Base-by-base conservation (phyloP, 2,888 invertebrate species). In the Caenorhabditis virilis region DNA sequence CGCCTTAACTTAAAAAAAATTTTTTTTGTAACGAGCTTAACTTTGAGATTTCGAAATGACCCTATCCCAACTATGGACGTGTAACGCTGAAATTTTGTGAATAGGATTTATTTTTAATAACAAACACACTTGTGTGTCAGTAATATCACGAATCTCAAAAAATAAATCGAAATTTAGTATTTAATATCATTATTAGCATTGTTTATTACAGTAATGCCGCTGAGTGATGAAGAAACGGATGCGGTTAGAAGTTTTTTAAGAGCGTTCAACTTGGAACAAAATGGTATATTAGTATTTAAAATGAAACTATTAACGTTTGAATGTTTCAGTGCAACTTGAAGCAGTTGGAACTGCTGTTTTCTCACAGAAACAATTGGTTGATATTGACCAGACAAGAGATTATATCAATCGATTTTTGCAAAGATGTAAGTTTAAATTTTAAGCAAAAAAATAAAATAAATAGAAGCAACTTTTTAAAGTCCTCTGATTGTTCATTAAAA, bases 371-470 rank as follows among this genome's bases (percentile, higher is more conserved):
- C 57, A 57, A 20, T 30, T 57, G 39, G 42, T 25, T 3, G 62
- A 62, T 53, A 1, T 48, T 18, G 35, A 53, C 3, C 41, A 25
- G 2, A 27, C 62, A 4, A n/a, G 57, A n/a, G 35, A 48, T 4
- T 62, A 45, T 33, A 52, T 62, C 6, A 38, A 57, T 25, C 33
- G 38, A n/a, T 62, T 62, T 26, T 43, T 57, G 18, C 49, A 48
- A 18, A 62, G 57, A 49, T 62, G 62, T 56, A 22, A 16, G 48
- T 45, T 27, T n/a, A n/a, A n/a, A n/a, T n/a, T n/a, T n/a, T n/a
- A n/a, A n/a, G n/a, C n/a, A n/a, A n/a, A n/a, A n/a, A n/a, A n/a
- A n/a, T n/a, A n/a, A n/a, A n/a, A n/a, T n/a, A n/a, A n/a, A n/a
- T n/a, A n/a, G n/a, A n/a, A 3, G 22, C 5, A 42, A 9, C 16